Evolutionary conservation across 2,113 vertebrate genomes (phyloP), one percentile per base, ranked within the genome.

Genomic region (Hystrix brachyura): DNA sequence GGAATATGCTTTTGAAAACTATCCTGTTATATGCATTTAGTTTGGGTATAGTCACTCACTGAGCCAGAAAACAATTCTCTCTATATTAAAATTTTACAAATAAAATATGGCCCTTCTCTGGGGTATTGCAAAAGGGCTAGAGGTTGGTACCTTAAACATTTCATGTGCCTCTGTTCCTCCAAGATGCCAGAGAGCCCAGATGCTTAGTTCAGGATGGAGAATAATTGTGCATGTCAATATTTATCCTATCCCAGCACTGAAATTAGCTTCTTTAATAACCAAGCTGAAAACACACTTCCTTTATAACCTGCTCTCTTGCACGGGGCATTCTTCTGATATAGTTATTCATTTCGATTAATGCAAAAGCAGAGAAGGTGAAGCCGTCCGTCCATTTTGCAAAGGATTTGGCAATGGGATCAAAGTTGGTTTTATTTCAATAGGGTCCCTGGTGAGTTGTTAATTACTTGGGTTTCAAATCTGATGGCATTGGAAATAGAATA

Each of bases 401-500:
- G 64, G 92, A 83, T 92, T 97, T 74, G 78, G 87, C 90, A 83
- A 76, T 94, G 89, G 95, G 95, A 97, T 98, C 97, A 97, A 97
- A 97, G 96, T 91, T 72, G 67, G 64, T 98, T 97, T 97, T 97
- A 88, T 91, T 96, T 97, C 84, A 76, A 0, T 60, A n/a, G 79
- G 19, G 87, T 97, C 97, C 62, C 94, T 46, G 87, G 82, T 96
- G 95, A 97, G 96, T 64, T 98, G 95, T 95, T 97, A 94, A 97
- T 98, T 97, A 97, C 87, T 94, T 92, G 62, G 87, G 55, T 72
- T 97, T 96, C 81, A 90, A 94, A 98, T 98, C 95, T 96, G 84
- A 95, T 97, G 72, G 38, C 92, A 89, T 98, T 97, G 97, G 97
- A 98, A 98, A 98, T 14, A 89, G 94, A 97, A 98, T 98, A 92